These are phyloP conservation scores for Tanytarsus gracilentus DNA, from an alignment of 2,888 invertebrate species.

Conservation along the genomic window DNA sequence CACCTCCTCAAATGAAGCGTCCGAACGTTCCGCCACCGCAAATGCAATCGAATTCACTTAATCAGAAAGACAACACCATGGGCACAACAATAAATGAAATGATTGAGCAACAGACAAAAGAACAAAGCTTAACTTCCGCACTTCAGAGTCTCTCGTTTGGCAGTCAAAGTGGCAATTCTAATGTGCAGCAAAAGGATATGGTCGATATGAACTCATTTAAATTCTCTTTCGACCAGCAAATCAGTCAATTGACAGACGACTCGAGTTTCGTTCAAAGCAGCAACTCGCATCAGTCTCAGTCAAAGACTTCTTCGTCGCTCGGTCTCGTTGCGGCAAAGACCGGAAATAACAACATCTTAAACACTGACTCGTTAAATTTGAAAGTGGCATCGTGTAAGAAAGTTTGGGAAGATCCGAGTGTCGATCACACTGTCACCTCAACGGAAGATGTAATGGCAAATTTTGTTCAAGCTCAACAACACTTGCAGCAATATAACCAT, in stretches of 20 bases:
- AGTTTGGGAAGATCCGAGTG: slow-evolving; percentile 66
- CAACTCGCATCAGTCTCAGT: neutral
- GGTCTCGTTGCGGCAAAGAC: slow-evolving; percentile 26
- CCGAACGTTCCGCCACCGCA: slow-evolving; percentile 30
- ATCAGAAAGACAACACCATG: slow-evolving; percentile 18
- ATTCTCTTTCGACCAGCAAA: slow-evolving; percentile 28
- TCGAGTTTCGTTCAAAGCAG: neutral
- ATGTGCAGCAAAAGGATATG: slow-evolving; percentile 47
- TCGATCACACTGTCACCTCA: slow-evolving; percentile 45
- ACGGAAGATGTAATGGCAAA: slow-evolving; percentile 31
- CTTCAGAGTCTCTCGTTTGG: slow-evolving; percentile 60
- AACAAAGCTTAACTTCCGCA: slow-evolving; percentile 45
- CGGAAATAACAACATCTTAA: slow-evolving; percentile 29
- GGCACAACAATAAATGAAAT: slow-evolving; percentile 16
- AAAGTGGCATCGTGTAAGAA: slow-evolving; percentile 88
- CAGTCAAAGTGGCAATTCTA: no score
- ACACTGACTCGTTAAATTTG: slow-evolving; percentile 79
- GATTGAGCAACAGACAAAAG: slow-evolving; percentile 19
- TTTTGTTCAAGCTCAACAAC: slow-evolving; percentile 35
- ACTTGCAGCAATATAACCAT: slow-evolving; percentile 34
- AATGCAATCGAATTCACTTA: slow-evolving; percentile 31
- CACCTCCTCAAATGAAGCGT: slow-evolving; percentile 25
- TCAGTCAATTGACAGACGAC: slow-evolving; percentile 65
- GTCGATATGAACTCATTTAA: slow-evolving; percentile 75
- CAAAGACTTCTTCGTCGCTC: neutral